These are phyloP conservation scores for Cinclus mexicanus DNA, from an alignment of 2,113 vertebrate genomes.

Conservation along the genomic window DNA sequence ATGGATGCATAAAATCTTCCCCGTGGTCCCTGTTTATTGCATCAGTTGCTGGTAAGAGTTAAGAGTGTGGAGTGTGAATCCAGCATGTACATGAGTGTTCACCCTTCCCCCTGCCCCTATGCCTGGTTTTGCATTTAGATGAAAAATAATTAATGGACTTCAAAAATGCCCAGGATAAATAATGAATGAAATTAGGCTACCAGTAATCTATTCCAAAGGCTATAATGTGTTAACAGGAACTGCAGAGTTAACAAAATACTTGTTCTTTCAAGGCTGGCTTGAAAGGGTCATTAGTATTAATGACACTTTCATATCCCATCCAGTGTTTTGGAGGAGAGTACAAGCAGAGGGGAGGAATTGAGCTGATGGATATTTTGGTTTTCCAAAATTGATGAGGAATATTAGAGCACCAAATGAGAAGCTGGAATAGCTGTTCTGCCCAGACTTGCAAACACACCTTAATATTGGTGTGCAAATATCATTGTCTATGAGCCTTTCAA, in stretches of 20 bases:
- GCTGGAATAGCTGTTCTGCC: neutral
- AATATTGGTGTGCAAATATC: neutral
- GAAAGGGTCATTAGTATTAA: neutral
- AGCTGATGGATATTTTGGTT: neutral
- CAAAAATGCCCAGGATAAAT: slow-evolving; percentile 1
- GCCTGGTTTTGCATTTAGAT: neutral
- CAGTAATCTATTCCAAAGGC: neutral
- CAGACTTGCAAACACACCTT: neutral
- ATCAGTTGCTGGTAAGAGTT: neutral
- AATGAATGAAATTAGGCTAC: slow-evolving; percentile 21
- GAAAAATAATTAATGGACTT: slow-evolving; percentile 17
- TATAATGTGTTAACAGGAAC: slow-evolving; percentile 3
- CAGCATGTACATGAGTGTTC: neutral
- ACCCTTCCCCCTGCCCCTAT: neutral
- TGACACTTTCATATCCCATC: neutral
- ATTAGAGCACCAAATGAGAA: neutral
- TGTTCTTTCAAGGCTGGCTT: neutral
- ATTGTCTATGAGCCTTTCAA: neutral
- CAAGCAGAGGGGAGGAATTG: neutral
- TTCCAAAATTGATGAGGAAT: neutral
- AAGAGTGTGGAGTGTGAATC: neutral
- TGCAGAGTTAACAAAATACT: slow-evolving; percentile 10
- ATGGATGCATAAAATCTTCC: neutral
- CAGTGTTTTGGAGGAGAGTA: neutral
- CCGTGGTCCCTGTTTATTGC: neutral